phyloP scores from a whole-genome alignment of 2,113 vertebrate genomes.

The Glareola pratincola region DNA sequence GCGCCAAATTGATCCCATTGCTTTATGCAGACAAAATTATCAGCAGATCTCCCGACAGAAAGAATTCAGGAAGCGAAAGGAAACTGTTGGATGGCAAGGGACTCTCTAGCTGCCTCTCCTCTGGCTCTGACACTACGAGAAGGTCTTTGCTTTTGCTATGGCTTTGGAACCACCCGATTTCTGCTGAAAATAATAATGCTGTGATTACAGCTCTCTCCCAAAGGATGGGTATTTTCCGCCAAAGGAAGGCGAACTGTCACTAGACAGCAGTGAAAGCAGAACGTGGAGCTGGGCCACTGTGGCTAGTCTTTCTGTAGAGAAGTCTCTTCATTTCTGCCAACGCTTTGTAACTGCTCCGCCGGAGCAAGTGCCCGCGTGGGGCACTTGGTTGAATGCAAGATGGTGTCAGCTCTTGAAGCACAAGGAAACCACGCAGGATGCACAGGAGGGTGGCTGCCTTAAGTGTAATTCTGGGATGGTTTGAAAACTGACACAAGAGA shows the following conservation, averaged over 20 bases:
- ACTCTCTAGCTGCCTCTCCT: not conserved
- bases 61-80: not conserved
- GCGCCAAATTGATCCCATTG: not conserved
- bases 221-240: not conserved
- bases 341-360: not conserved
- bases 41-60: not conserved
- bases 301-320: not conserved
- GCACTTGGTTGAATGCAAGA: accelerated
- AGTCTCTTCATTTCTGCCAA: not conserved
- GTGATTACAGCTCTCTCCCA: not conserved
- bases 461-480: not conserved
- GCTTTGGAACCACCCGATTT: not conserved
- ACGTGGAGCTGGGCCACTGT: not conserved
- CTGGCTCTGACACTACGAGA: not conserved
- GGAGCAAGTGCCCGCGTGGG: accelerated
- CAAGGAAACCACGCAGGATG: not conserved
- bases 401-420: not conserved
- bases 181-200: not conserved
- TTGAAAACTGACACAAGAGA: not conserved
- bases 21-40: not conserved
- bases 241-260: not conserved
- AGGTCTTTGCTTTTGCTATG: not conserved
- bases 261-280: not conserved
- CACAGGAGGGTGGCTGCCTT: not conserved
- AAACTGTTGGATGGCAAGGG: not conserved